Evolutionary conservation across 2,888 invertebrate genomes (phyloP).

Genomic region (Rhyacophila evoluta): DNA sequence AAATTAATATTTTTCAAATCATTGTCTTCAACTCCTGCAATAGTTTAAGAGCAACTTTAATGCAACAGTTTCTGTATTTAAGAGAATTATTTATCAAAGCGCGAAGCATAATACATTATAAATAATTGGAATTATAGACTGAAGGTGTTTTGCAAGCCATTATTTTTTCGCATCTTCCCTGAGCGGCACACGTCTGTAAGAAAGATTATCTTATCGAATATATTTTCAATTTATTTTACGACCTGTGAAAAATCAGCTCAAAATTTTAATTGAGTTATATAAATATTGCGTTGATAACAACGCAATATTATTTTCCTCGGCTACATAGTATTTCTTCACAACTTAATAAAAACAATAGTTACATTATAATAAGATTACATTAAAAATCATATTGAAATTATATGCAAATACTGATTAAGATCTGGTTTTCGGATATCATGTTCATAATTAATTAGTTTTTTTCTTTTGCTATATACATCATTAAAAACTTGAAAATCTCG

Average conservation of each 20-base stretch:
- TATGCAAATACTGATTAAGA: no score
- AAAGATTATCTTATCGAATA: background rate
- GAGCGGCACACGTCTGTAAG: background rate
- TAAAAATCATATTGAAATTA: no score
- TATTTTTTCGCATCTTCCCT: background rate
- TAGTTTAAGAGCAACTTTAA: background rate
- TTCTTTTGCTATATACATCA: no score
- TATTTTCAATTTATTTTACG: slow-evolving; percentile 1
- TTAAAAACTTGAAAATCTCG: no score
- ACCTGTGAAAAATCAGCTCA: background rate
- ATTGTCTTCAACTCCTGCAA: background rate
- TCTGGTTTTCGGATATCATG: no score
- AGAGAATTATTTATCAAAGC: slow-evolving; percentile 1
- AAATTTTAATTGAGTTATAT: slow-evolving; percentile 11
- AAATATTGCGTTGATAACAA: no score
- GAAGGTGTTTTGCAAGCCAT: slow-evolving; percentile 8
- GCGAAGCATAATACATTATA: background rate
- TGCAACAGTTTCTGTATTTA: slow-evolving; percentile 15
- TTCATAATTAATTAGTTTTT: no score
- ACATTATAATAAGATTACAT: no score
- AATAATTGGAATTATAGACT: slow-evolving; percentile 6
- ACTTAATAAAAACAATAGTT: no score
- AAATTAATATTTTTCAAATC: no score
- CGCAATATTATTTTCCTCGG: no score
- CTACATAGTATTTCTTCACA: no score